Percentiles rank a stretch among this genome's conserved stretches.
phyloP scores from a whole-genome alignment of 2,888 invertebrate genomes.

The Agrypnus murinus region DNA sequence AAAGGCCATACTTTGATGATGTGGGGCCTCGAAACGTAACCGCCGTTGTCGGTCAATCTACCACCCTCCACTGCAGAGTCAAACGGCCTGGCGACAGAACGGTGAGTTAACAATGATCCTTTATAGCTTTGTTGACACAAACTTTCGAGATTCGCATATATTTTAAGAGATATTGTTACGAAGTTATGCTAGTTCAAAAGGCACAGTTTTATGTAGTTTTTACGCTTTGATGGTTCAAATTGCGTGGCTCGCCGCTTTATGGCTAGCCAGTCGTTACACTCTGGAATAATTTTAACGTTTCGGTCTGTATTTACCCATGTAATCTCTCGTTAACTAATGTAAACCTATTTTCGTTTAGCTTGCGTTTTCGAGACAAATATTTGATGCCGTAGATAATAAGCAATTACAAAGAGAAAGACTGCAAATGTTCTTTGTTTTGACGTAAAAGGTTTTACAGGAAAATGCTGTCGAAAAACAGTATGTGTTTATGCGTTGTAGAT shows the following conservation, averaged over 20 bases:
- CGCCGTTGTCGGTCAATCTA: conserved; percentile 88
- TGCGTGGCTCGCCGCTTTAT: conserved; percentile 17
- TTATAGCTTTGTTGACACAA: conserved; percentile 46
- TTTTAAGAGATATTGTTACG: conserved; percentile 31
- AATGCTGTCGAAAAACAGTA: no score
- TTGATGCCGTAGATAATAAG: no score
- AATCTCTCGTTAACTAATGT: background rate
- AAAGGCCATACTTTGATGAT: conserved; percentile 89
- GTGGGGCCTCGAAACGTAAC: conserved; percentile 88
- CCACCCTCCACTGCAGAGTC: conserved; percentile 86
- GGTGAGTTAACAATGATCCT: conserved; percentile 74
- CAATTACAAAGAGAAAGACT: no score
- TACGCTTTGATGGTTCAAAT: conserved; percentile 25
- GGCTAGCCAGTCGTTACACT: conserved; percentile 11
- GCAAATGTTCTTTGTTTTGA: no score
- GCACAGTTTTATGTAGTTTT: conserved; percentile 36
- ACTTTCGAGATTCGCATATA: conserved; percentile 37
- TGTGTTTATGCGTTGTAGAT: no score
- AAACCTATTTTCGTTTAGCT: background rate
- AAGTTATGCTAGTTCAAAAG: conserved; percentile 23
- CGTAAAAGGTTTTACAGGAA: no score
- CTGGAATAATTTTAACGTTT: conserved; percentile 3
- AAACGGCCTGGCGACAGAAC: conserved; percentile 91
- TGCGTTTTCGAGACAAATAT: background rate
- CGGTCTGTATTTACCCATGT: background rate